Percentiles rank a stretch among this genome's conserved stretches.
Conservation (phyloP, 1,140 invertebrate species). For the Prorops nasuta region DNA sequence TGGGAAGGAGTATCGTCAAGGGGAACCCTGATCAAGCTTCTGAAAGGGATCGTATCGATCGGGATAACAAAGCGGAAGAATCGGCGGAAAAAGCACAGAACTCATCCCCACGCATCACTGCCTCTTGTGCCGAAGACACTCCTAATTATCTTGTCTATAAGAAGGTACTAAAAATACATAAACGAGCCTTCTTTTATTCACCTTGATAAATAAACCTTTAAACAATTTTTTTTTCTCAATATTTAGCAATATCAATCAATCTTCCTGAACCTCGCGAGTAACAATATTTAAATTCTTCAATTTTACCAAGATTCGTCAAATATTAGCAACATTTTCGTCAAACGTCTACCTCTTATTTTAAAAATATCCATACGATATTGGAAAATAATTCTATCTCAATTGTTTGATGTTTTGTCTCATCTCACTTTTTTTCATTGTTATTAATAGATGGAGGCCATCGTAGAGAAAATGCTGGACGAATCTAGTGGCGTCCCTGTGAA, state of each 20-base stretch:
- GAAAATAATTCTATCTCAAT: too few species aligned
- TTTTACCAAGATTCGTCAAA: too few species aligned
- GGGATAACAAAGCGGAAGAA: constrained; percentile 16
- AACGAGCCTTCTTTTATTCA: not conserved
- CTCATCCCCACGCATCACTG: constrained; percentile 32
- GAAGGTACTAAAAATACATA: constrained; percentile 31
- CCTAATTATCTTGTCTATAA: constrained; percentile 51
- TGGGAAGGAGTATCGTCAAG: constrained; percentile 36
- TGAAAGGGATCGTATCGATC: constrained; percentile 20
- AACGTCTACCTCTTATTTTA: too few species aligned
- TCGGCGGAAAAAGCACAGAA: constrained; percentile 32
- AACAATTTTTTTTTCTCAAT: too few species aligned
- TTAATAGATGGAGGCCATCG: constrained; percentile 90
- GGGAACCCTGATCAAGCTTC: constrained; percentile 26
- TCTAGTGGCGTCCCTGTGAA: constrained; percentile 89
- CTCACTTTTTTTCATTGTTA: too few species aligned
- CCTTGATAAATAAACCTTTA: not conserved
- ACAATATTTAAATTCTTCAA: too few species aligned
- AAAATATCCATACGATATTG: too few species aligned
- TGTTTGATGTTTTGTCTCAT: too few species aligned
- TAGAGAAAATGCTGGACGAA: constrained; percentile 97
- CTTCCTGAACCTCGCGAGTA: too few species aligned
- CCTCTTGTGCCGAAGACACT: constrained; percentile 45
- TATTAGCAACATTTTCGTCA: too few species aligned
- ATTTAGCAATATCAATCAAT: too few species aligned